These are phyloP conservation scores for Rhabditophanes sp. DNA, from an alignment of 2,888 invertebrate genomes.

Conservation along the genomic window DNA sequence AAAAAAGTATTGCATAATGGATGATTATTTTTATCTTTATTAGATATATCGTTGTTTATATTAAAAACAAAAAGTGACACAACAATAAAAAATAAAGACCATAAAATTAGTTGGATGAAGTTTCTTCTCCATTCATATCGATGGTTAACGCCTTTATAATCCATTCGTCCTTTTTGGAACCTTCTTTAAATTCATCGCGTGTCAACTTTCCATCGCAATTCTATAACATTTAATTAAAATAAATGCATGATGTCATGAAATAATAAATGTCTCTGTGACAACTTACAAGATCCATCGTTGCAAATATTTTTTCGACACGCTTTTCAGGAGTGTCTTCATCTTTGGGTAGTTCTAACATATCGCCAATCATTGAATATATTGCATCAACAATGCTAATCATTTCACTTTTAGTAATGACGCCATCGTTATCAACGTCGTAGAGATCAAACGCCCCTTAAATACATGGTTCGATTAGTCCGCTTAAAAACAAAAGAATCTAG, in stretches of 20 bases:
- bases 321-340: constrained; percentile 49
- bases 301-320: constrained; percentile 48
- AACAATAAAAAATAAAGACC: too few species aligned
- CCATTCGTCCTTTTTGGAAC: constrained; percentile 49
- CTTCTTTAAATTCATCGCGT: constrained; percentile 49
- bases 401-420: constrained; percentile 47
- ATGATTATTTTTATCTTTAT: too few species aligned
- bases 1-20: too few species aligned
- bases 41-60: too few species aligned
- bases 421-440: constrained; percentile 49
- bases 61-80: too few species aligned
- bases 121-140: constrained; percentile 23
- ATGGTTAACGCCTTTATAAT: constrained; percentile 49
- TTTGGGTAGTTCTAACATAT: constrained; percentile 47
- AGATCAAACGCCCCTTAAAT: constrained; percentile 48
- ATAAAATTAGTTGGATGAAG: too few species aligned
- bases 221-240: constrained; percentile 31
- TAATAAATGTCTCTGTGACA: background rate
- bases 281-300: constrained; percentile 48
- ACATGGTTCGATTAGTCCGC: background rate
- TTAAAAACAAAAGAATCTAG: constrained; percentile 4
- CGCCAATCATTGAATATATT: constrained; percentile 49
- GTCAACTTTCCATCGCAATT: constrained; percentile 48
- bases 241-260: constrained; percentile 1
- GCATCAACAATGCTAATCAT: constrained; percentile 47